phyloP scores from a whole-genome alignment of 1,140 invertebrate species.

The Pseudomyrmex flavicornis region DNA sequence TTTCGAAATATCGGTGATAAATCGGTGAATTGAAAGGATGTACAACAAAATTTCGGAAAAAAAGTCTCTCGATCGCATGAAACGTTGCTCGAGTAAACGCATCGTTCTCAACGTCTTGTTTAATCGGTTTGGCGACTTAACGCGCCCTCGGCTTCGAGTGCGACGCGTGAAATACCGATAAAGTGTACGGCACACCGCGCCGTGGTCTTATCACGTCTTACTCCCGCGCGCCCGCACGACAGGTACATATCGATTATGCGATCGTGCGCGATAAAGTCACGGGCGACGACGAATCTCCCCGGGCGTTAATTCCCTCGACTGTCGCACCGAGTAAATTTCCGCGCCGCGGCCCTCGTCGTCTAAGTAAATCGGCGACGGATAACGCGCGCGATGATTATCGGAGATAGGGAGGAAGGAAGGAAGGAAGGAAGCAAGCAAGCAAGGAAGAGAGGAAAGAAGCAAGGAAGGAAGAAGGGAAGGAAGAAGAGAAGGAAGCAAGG shows the following conservation, averaged over 20 bases:
- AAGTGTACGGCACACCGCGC: conserved; percentile 19
- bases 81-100: background rate
- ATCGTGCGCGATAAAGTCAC: conserved; percentile 50
- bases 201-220: conserved; percentile 28
- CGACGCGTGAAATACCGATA: conserved; percentile 19
- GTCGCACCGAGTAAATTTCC: conserved; percentile 65
- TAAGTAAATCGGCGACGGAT: conserved; percentile 67
- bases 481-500: conserved; percentile 46
- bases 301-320: conserved; percentile 61
- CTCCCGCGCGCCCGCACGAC: background rate
- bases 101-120: conserved; percentile 1
- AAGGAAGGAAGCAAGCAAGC: conserved; percentile 63
- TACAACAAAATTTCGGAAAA: background rate
- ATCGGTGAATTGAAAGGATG: background rate
- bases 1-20: background rate
- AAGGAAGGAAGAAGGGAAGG: conserved; percentile 24
- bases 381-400: conserved; percentile 73
- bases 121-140: background rate
- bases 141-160: background rate
- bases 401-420: conserved; percentile 35
- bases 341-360: conserved; percentile 5
- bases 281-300: conserved; percentile 41
- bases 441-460: too few relatives aligned
- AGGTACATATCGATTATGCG: conserved; percentile 37
- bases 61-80: background rate